Base-by-base conservation (phyloP, 2,888 invertebrate species). In the Agrochola litura region DNA sequence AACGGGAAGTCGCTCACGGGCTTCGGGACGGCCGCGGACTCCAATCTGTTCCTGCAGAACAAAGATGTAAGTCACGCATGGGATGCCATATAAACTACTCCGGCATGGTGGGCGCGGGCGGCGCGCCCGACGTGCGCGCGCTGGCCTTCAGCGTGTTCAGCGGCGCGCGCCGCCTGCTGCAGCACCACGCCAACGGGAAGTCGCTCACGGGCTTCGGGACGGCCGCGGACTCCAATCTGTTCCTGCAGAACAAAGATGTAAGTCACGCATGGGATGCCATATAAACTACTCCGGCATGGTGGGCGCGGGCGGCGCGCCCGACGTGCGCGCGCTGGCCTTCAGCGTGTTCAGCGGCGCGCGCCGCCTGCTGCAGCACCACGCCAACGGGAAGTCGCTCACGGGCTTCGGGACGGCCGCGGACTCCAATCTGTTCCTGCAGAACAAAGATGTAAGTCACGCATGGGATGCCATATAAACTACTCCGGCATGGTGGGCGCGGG, bases 161-260 rank as follows among this genome's bases (percentile, higher is more conserved):
- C 49, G 99, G 99, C 94, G 98, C 99, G 92, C 97, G 99, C 2
- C 97, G 99, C 74, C 97, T 98, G 89, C 97, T 99, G 88, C 97
- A 98, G 83, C 99, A 99, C 94, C 97, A 97, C 86, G 98, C 98
- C 87, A 98, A 97, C 90, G 98, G 99, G 22, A 99, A 99, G 96
- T 99, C 99, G 86, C 97, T 99, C 88, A 99, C 99, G 6, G 99
- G 99, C 81, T 99, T 99, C 95, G 99, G 99, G 72, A 99, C 99
- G 54, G 99, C 99, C 54, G 99, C 99, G 71, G 98, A 98, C 91
- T 98, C 98, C 84, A 99, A 99, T 94, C 97, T 98, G 64, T 99
- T 99, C 95, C 97, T 99, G 83, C 99, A 98, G 95, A 98, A 97
- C 94, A 99, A 99, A 97, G 99, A 99, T 93, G 99, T 98, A 94